A percentile compares a stretch with the other conserved stretches of the same genome.
phyloP scores from a whole-genome alignment of 1,140 invertebrate genomes.

The Drosophila ogumai region DNA sequence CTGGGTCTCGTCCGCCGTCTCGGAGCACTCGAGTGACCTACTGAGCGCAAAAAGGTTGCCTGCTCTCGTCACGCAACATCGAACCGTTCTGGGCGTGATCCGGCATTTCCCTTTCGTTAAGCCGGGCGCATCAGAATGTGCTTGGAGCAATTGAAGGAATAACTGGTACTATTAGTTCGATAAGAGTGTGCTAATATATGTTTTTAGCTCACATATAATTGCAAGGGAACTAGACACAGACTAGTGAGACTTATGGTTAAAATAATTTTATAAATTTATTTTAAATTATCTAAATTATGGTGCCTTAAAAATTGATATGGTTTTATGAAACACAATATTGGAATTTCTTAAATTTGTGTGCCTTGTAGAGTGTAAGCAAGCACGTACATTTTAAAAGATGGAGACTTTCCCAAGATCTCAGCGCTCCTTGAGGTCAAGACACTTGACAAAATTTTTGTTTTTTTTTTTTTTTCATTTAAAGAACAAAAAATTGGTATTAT shows the following conservation, averaged over 20 bases:
- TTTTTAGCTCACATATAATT: constrained; percentile 31
- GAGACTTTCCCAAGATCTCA: not conserved
- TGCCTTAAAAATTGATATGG: no score
- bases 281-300: constrained; percentile 2
- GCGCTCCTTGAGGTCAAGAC: not conserved
- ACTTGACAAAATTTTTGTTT: not conserved
- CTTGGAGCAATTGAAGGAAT: not conserved
- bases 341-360: not conserved
- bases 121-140: constrained; percentile 10
- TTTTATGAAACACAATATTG: no score
- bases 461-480: no score
- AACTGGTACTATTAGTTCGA: constrained; percentile 25
- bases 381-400: not conserved
- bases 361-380: not conserved
- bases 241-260: not conserved
- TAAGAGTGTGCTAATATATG: constrained; percentile 63
- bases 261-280: not conserved
- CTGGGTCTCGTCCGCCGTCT: constrained; percentile 5
- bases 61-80: constrained; percentile 66
- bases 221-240: not conserved
- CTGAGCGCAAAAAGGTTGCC: constrained; percentile 43
- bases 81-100: constrained; percentile 70
- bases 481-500: no score
- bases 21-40: constrained; percentile 44
- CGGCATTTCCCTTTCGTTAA: constrained; percentile 72